These are phyloP conservation scores for Petaurus breviceps DNA, from an alignment of 2,113 vertebrate genomes.

Conservation along the genomic window DNA sequence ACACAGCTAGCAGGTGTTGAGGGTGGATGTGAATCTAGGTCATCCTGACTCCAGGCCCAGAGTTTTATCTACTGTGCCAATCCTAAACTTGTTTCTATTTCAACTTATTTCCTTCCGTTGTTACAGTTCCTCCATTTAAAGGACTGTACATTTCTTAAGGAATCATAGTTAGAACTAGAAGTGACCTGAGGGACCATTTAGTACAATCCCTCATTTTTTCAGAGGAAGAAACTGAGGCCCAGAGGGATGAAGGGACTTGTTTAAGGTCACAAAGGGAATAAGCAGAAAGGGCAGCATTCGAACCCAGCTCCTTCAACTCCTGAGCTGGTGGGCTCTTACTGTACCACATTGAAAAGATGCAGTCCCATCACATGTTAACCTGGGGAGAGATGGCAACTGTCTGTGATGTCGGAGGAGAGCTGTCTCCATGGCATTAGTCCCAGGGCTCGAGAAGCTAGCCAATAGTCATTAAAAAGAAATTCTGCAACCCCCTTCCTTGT, in stretches of 20 bases:
- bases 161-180: background rate
- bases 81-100: background rate
- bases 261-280: background rate
- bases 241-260: background rate
- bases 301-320: background rate
- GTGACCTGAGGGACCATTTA: background rate
- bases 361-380: background rate
- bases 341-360: background rate
- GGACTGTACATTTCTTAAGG: background rate
- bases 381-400: background rate
- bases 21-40: background rate
- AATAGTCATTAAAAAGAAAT: constrained; percentile 68
- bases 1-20: background rate
- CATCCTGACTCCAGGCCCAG: background rate
- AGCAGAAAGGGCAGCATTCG: background rate
- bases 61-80: background rate
- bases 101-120: background rate
- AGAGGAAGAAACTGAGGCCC: background rate
- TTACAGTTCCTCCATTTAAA: background rate
- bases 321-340: background rate
- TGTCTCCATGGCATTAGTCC: constrained; percentile 67
- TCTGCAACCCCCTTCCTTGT: background rate
- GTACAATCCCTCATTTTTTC: background rate
- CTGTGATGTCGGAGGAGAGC: background rate
- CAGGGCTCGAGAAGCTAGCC: constrained; percentile 55